Percentiles rank a stretch among this genome's conserved stretches.
These are phyloP conservation scores for Brachionus sp. DNA, from an alignment of 1,140 invertebrate genomes.

Conservation along the genomic window DNA sequence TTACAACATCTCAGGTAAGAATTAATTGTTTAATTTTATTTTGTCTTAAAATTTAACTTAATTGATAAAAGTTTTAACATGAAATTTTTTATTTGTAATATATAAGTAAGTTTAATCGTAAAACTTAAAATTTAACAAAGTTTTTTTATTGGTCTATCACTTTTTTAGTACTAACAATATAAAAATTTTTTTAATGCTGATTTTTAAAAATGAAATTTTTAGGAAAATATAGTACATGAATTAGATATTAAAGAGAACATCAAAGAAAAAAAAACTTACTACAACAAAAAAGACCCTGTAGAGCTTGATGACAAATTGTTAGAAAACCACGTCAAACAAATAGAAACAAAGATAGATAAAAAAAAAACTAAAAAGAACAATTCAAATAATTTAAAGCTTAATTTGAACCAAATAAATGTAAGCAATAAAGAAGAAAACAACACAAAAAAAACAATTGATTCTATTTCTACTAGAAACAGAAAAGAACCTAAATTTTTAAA, in stretches of 20 bases:
- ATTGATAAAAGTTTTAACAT: slow-evolving; percentile 27
- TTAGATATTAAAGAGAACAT: neutral
- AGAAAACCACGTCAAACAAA: neutral
- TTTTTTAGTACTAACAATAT: neutral
- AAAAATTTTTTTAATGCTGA: neutral
- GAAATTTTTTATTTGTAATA: neutral
- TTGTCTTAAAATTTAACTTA: neutral
- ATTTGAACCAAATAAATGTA: neutral
- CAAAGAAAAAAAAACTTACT: neutral
- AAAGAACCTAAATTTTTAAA: slow-evolving; percentile 22
- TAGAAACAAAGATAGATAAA: neutral
- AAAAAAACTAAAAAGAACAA: neutral
- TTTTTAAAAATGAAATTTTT: neutral
- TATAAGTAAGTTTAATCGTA: neutral
- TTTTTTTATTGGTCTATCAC: neutral
- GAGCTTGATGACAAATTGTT: slow-evolving; percentile 2
- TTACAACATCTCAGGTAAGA: slow-evolving; percentile 51
- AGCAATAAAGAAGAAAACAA: neutral
- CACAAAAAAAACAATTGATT: neutral
- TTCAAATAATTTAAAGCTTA: neutral
- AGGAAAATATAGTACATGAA: neutral
- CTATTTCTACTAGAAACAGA: neutral
- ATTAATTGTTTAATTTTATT: neutral
- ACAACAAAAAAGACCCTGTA: neutral
- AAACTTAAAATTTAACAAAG: neutral